phyloP scores from a whole-genome alignment of 2,888 invertebrate species.

The Cenopis cana region DNA sequence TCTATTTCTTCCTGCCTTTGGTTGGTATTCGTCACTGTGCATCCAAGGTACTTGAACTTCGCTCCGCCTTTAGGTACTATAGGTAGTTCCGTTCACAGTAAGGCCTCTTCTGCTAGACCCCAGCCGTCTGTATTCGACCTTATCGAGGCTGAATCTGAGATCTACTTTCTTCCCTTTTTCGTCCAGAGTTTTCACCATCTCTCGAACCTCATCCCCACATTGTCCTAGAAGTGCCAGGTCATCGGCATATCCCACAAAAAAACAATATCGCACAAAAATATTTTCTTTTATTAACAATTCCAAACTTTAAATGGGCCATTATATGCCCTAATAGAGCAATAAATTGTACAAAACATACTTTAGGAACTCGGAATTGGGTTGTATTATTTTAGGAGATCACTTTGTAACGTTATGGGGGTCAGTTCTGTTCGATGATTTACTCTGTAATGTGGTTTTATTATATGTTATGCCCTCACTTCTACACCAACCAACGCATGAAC shows the following conservation, averaged over 20 bases:
- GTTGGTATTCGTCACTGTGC: no score
- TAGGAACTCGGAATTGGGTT: constrained; percentile 36
- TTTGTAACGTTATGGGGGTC: constrained; percentile 24
- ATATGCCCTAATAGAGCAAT: constrained; percentile 41
- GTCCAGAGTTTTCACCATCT: no score
- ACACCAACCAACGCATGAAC: neutral
- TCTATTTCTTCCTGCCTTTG: no score
- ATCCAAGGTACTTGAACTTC: no score
- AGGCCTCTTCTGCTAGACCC: no score
- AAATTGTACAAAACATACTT: constrained; percentile 42
- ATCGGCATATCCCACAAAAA: constrained; percentile 8
- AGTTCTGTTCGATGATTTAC: neutral
- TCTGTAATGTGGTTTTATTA: neutral
- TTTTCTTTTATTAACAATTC: constrained; percentile 44
- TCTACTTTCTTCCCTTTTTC: no score
- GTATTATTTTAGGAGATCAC: constrained; percentile 39
- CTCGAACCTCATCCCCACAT: no score
- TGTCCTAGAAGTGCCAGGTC: no score
- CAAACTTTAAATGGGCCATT: constrained; percentile 45
- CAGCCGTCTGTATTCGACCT: no score
- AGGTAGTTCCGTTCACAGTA: no score
- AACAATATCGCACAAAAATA: constrained; percentile 28
- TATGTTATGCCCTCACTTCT: neutral
- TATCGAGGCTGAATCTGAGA: no score
- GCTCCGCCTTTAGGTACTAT: no score